Evolutionary conservation across 2,888 invertebrate species (phyloP), one percentile per base, ranked within the genome.

Genomic region (Dorcus hopei): DNA sequence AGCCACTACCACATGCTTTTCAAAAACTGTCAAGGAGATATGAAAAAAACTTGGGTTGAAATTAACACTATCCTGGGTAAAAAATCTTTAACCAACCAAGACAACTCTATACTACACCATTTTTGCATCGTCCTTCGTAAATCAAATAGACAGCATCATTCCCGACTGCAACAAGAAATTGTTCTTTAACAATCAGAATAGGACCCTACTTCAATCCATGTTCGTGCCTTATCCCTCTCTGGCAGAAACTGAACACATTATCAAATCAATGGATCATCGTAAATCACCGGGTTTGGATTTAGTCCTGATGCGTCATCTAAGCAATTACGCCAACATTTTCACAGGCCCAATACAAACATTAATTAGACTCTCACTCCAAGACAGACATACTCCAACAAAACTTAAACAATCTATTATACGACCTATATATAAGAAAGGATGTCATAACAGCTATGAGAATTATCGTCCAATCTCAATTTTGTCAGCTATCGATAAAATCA

Each of bases 391-490:
- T n/a, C 47, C 47, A 14, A n/a, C 4, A 6, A 26, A 16, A 11
- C 14, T 49, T 3, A 49, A 49, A 38, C 23, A n/a, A n/a, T 26
- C 49, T 49, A 49, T 49, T 16, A 38, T 49, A 14, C 26, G 38
- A 14, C 49, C 38, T n/a, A 49, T 49, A 33, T 49, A 33, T 38
- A 49, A 49, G 38, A 26, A n/a, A 9, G 49, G 38, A 33, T 8
- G n/a, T 2, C n/a, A 49, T 11, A 49, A 38, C n/a, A 26, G 16
- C 9, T 49, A 26, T 14, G 49, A 49, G 9, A 49, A 49, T 11
- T 49, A 49, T 38, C 26, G 49, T 8, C 49, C 49, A 8, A 49
- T 49, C 7, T 49, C 23, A 38, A 49, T 49, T 26, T 33, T 49
- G 11, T 11, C 49, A 38, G 6, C 49, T 26, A 9, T 49, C 3